Base-by-base conservation (phyloP, 2,797 vertebrate genomes). In the Echeneis naucrates region DNA sequence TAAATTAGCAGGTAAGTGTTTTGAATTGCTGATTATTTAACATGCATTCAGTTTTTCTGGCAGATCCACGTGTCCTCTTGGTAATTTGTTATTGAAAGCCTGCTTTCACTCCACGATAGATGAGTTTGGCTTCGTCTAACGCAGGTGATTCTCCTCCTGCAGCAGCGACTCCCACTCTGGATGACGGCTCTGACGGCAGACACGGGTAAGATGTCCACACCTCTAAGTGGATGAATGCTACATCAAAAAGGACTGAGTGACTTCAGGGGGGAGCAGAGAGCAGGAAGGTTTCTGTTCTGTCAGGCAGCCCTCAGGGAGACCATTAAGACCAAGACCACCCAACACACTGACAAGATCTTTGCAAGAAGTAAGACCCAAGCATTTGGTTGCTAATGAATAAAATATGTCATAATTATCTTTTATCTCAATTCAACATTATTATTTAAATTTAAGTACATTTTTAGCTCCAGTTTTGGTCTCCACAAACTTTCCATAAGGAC, bases 311-410 rank as follows among this genome's bases (percentile, higher is more conserved):
- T 73, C 58, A 26, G 78, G 60, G 71, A 82, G 62, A 62, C 66
- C 77, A 77, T 72, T 75, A 68, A 58, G 47, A 70, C 42, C 54
- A 64, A 60, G 76, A 72, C 75, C 88, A 78, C 81, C 77, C 80
- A 72, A 77, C 54, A 57, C 50, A 70, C 14, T 2, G 0, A 16
- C 58, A 12, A 7, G 14, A 14, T 44, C 42, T 32, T 35, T 24
- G n/a, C 51, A 17, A 24, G 27, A 71, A 13, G 14, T n/a, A 17
- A 52, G 14, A 37, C 65, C 61, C n/a, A 17, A 21, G 30, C 17
- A 42, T n/a, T n/a, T n/a, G n/a, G n/a, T n/a, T n/a, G n/a, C n/a
- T n/a, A n/a, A n/a, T n/a, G n/a, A n/a, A n/a, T n/a, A n/a, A n/a
- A n/a, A n/a, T n/a, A n/a, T n/a, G n/a, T n/a, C n/a, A n/a, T n/a